Percentiles rank a stretch among this genome's conserved stretches.
phyloP scores from a whole-genome alignment of 2,113 vertebrate genomes.

The Vidua macroura region DNA sequence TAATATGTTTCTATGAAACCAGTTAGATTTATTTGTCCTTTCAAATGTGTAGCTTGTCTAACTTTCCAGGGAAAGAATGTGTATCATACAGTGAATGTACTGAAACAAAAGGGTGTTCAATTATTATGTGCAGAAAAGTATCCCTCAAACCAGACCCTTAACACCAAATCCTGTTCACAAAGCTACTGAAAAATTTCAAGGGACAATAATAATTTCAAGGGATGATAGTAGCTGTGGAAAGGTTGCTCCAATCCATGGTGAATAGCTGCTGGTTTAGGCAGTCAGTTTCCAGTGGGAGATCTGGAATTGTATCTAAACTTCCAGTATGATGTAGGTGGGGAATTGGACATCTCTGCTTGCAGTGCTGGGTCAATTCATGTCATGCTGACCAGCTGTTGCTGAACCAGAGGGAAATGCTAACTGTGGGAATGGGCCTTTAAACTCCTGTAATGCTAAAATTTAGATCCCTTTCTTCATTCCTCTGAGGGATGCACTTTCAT shows the following conservation, averaged over 20 bases:
- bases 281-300: neutral
- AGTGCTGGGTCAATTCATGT: accelerated
- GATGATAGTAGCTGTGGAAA: accelerated
- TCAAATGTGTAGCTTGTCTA: neutral
- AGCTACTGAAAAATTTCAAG: neutral
- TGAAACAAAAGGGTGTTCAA: neutral
- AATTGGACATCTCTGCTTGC: neutral
- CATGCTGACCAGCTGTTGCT: accelerated
- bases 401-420: neutral
- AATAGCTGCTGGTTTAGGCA: neutral
- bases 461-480: neutral
- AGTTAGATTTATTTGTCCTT: neutral
- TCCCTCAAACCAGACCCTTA: neutral
- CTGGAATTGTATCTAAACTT: neutral
- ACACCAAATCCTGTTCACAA: neutral
- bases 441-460: neutral
- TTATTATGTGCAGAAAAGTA: neutral
- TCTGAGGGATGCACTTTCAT: neutral
- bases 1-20: neutral
- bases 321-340: neutral
- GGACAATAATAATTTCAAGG: neutral
- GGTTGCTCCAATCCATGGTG: neutral
- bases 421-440: neutral
- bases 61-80: neutral
- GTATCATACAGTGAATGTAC: neutral